Evolutionary conservation across 2,113 vertebrate genomes (phyloP), one percentile per base, ranked within the genome.

Genomic region (Myiozetetes cayanensis): DNA sequence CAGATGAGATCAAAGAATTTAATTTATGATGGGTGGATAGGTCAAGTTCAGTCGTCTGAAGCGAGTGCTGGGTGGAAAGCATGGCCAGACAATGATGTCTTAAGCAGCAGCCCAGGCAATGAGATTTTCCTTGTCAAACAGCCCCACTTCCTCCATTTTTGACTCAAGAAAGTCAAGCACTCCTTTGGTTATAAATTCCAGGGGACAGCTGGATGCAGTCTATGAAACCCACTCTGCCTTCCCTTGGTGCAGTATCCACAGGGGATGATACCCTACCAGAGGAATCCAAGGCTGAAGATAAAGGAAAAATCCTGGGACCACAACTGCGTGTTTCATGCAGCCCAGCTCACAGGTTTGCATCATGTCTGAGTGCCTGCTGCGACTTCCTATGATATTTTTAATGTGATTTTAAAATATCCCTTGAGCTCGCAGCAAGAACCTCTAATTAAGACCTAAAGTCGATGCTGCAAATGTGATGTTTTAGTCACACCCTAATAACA

Each of bases 1-100:
- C 79, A 78, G 93, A 94, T 80, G 80, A 95, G 95, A 98, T 97
- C 97, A 98, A 98, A 97, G 97, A 93, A 96, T 95, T 97, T 97
- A 97, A 97, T 97, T 97, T 97, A 96, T 96, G 96, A 96, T 85
- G 95, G 92, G 67, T 95, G 95, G 80, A 85, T 95, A 95, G 92
- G 92, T 94, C 89, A 95, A 95, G 89, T 91, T 95, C 90, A 93
- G 88, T 95, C 88, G 67, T 77, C 96, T 95, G 93, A 93, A 97
- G 92, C 74, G 90, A 91, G 59, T 14, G 4, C 56, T 33, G 80
- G 74, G 78, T 71, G 67, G 94, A 66, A 91, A 87, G 73, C 90
- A 84, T 4, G 1, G 63, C 37, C 61, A 78, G 78, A 88, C 94
- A 96, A 75, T 73, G 94, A 89, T 43, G 76, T 84, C 94, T 94